Evolutionary conservation across 2,113 vertebrate genomes (phyloP), one percentile per base, ranked within the genome.

Genomic region (Gallinago paraguaiae): DNA sequence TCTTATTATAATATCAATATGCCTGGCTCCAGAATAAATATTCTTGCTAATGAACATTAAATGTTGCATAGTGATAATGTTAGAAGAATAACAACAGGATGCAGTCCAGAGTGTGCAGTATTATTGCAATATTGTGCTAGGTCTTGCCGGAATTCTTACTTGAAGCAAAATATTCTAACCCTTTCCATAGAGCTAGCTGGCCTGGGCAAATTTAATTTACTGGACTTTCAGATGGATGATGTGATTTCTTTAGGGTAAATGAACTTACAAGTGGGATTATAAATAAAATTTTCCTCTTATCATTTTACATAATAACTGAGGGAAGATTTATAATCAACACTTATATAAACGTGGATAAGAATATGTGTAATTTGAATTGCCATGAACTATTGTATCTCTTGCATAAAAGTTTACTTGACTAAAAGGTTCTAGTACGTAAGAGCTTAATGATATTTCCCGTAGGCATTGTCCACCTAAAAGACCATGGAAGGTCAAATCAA

Each of bases 21-120:
- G 35, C 43, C 65, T 96, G 57, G 91, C 84, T 95, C 79, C n/a
- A 84, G 69, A 92, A 94, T 94, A 96, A 96, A 96, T 96, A 93
- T 90, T 90, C 46, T 78, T 95, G 37, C 72, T 96, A 92, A 92
- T 91, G 72, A 95, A 88, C 82, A 90, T 97, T 82, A 93, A 86
- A 80, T 86, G 30, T 82, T 94, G 63, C 71, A 28, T 46, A 77
- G 63, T 74, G 71, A 46, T 94, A 27, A 24, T 28, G 13, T 67
- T 86, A 50, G 60, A 92, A 80, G 67, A 96, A 75, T 51, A 83
- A 48, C 69, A 80, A 86, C 81, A 81, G 90, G 54, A 63, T 67
- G 37, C 59, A 51, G 19, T 35, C 48, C 69, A 90, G 61, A 92
- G 45, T 12, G 2, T 79, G 43, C 10, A 33, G 50, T 61, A 13